Conservation (phyloP, 2,113 vertebrate species). For the Eclectus roratus region DNA sequence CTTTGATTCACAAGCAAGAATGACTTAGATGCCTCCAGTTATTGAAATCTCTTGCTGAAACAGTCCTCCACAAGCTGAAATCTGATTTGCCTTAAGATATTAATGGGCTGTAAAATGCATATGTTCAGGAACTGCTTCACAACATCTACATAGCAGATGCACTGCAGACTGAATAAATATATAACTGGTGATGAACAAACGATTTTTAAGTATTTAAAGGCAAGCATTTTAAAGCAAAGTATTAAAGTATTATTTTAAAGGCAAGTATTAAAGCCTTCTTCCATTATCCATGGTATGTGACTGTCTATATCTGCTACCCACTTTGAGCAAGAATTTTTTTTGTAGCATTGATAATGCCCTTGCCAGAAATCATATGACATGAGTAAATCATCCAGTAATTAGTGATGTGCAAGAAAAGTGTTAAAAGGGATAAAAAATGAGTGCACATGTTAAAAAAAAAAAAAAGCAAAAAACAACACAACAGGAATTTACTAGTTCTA, state of each 20-base stretch:
- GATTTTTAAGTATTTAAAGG: not conserved
- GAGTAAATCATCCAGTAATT: not conserved
- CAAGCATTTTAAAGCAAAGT: not conserved
- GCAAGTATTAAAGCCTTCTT: not conserved
- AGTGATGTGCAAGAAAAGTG: not conserved
- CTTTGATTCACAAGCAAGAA: not conserved
- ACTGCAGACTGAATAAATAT: not conserved
- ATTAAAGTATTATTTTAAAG: not conserved
- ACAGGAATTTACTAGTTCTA: not conserved
- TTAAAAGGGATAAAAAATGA: not conserved
- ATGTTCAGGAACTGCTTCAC: conserved; percentile 2
- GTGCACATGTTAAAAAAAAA: not conserved
- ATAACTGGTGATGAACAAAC: not conserved
- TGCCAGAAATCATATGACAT: not conserved
- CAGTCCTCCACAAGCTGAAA: conserved; percentile 19
- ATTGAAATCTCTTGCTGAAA: not conserved
- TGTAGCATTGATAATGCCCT: not conserved
- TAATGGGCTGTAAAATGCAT: conserved; percentile 42
- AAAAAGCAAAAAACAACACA: conserved; percentile 4
- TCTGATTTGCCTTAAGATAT: conserved; percentile 46
- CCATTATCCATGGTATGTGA: not conserved
- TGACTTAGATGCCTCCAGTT: conserved; percentile 22
- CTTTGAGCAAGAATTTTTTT: not conserved
- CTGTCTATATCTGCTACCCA: not conserved
- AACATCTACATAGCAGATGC: not conserved